Evolutionary conservation across 2,797 vertebrate genomes (phyloP).

Genomic region (Manis crassicaudata): DNA sequence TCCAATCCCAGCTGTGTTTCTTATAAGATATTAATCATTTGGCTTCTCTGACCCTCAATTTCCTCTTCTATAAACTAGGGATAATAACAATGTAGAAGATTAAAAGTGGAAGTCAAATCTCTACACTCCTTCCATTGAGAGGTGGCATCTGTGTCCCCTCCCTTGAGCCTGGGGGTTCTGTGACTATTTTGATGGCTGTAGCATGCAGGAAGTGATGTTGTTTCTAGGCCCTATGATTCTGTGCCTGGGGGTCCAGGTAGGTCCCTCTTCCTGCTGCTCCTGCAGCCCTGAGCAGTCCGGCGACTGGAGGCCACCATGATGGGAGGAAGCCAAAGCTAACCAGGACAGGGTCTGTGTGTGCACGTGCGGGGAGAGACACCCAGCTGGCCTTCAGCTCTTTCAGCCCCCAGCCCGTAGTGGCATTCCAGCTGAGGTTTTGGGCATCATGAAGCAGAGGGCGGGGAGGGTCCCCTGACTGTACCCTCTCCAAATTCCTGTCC

Average conservation of each 20-base stretch:
- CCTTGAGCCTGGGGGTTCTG: background rate
- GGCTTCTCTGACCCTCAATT: background rate
- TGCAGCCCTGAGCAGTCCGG: rapidly evolving
- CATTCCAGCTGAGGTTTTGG: background rate
- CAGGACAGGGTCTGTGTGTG: too few relatives aligned
- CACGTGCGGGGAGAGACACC: background rate
- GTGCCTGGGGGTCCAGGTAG: too few relatives aligned
- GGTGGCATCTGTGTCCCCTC: background rate
- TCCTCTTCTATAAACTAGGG: background rate
- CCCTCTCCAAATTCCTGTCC: background rate
- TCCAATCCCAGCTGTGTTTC: background rate
- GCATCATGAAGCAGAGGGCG: background rate
- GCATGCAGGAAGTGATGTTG: background rate
- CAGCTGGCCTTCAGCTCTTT: too few relatives aligned
- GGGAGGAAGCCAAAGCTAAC: background rate
- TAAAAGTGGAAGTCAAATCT: background rate
- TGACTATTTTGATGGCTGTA: background rate
- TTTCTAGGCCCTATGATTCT: too few relatives aligned
- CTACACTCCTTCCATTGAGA: background rate
- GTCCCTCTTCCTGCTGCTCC: background rate
- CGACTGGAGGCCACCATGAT: background rate
- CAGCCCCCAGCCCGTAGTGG: background rate
- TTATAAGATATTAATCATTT: background rate
- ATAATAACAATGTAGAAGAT: background rate
- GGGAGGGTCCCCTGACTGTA: background rate